Conservation (phyloP, 2,113 vertebrate species). For the Percina caprodes region DNA sequence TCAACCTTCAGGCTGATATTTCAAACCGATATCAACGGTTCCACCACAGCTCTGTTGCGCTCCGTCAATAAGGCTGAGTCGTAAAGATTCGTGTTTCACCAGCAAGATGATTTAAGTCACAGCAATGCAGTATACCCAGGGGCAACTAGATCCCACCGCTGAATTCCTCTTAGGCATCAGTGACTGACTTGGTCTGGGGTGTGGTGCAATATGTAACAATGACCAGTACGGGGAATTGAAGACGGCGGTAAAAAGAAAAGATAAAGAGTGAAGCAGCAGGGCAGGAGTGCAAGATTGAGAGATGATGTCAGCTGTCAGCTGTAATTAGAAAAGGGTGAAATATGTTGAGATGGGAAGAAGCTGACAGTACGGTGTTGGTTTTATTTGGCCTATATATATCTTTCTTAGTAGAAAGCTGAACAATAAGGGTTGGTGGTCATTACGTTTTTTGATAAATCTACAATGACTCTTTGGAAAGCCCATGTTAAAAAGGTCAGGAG, state of each 20-base stretch:
- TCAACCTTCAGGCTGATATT: conserved; percentile 21
- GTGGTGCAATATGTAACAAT: conserved; percentile 17
- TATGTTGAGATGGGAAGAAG: conserved; percentile 46
- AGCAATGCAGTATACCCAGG: conserved; percentile 5
- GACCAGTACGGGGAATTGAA: conserved; percentile 7
- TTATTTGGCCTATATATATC: conserved; percentile 50
- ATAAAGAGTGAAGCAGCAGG: conserved; percentile 31
- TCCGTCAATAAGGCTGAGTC: background rate
- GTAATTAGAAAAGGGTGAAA: conserved; percentile 55
- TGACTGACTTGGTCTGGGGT: conserved; percentile 10
- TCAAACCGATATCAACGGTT: conserved; percentile 21
- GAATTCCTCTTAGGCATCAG: conserved; percentile 1
- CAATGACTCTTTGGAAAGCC: conserved; percentile 53
- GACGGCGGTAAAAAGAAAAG: conserved; percentile 13
- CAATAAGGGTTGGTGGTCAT: conserved; percentile 65
- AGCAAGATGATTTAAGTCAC: conserved; percentile 14
- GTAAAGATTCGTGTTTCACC: conserved; percentile 10
- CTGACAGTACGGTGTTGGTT: conserved; percentile 46
- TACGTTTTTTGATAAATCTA: conserved; percentile 77
- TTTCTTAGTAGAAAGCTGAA: conserved; percentile 22
- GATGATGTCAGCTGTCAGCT: conserved; percentile 50
- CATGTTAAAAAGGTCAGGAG: conserved; percentile 55
- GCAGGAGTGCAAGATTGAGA: conserved; percentile 44
- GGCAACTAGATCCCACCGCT: conserved; percentile 18
- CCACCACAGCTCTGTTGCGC: background rate